phyloP scores from a whole-genome alignment of 2,888 invertebrate species.

The Drosophila infuscata region DNA sequence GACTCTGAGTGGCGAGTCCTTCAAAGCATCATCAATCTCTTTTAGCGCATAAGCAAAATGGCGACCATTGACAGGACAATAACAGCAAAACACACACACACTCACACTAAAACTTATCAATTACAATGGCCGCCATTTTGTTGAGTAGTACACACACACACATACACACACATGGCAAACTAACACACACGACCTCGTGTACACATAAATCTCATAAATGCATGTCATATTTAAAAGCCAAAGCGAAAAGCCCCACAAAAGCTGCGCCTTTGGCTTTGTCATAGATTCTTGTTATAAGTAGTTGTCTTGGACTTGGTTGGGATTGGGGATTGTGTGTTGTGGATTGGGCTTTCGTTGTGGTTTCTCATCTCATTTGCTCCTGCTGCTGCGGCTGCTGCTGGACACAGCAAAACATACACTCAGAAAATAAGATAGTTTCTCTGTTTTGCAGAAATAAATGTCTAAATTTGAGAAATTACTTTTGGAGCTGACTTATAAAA shows the following conservation, averaged over 20 bases:
- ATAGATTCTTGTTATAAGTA: slow-evolving; percentile 60
- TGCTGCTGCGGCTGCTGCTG: slow-evolving; percentile 16
- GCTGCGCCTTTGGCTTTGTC: slow-evolving; percentile 64
- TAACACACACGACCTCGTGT: slow-evolving; percentile 10
- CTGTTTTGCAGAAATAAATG: neutral
- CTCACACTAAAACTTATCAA: slow-evolving; percentile 73
- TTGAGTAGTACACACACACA: slow-evolving; percentile 27
- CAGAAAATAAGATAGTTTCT: neutral
- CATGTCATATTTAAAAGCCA: slow-evolving; percentile 80
- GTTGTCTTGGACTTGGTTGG: slow-evolving; percentile 25
- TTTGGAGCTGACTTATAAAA: too few relatives aligned
- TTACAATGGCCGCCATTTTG: slow-evolving; percentile 74
- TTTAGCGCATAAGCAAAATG: slow-evolving; percentile 73
- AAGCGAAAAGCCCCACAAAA: slow-evolving; percentile 59
- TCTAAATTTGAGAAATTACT: neutral
- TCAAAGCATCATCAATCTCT: slow-evolving; percentile 80
- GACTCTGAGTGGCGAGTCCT: slow-evolving; percentile 53
- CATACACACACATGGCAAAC: slow-evolving; percentile 7
- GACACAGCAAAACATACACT: slow-evolving; percentile 5
- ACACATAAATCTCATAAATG: slow-evolving; percentile 74
- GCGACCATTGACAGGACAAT: slow-evolving; percentile 59
- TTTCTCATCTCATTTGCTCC: slow-evolving; percentile 42
- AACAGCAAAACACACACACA: slow-evolving; percentile 33
- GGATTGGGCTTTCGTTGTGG: slow-evolving; percentile 17
- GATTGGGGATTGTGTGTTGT: neutral